Base-by-base conservation (phyloP, 2,888 invertebrate species). In the Masnerella sp. region DNA sequence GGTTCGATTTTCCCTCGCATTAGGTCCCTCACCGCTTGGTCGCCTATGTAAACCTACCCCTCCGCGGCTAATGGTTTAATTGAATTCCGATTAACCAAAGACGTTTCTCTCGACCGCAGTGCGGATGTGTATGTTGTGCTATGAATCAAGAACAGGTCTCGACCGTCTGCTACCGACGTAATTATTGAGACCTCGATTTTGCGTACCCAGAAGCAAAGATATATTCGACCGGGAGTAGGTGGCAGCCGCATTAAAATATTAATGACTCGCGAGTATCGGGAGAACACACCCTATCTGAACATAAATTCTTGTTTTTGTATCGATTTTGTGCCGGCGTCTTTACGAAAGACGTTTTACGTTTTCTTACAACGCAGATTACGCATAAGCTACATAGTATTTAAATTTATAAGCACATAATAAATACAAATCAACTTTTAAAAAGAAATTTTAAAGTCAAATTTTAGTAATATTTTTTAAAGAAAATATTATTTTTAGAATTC, bases 51-150 rank as follows among this genome's bases (percentile, higher is more conserved):
- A 61, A 68, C 73, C 58, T 69, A 51, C 72, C 49, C 65, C 69
- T 58, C 58, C 58, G 43, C 52, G 40, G 72, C 71, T 78, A 78
- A 80, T 78, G 79, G 84, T 83, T 85, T 86, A 86, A 86, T 86
- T 86, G 86, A 85, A 86, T 85, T 86, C 81, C 86, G 86, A 86
- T 86, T 85, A 86, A 82, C 81, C 82, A 79, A 84, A 84, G 83
- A 83, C 80, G 82, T 80, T 78, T 75, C 79, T 76, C 78, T 76
- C 74, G 61, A 38, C 67, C 76, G 32, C 65, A 49, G 74, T 67
- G 73, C 54, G 62, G 73, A 70, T 78, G 64, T 72, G 71, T 75
- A 76, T 79, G 78, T 80, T 80, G 82, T 79, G 83, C 83, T 81
- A 85, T 85, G 85, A 85, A 85, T 85, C 85, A 85, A 83, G 80